phyloP scores from a whole-genome alignment of 2,888 invertebrate species.

The Tetragonula carbonaria region DNA sequence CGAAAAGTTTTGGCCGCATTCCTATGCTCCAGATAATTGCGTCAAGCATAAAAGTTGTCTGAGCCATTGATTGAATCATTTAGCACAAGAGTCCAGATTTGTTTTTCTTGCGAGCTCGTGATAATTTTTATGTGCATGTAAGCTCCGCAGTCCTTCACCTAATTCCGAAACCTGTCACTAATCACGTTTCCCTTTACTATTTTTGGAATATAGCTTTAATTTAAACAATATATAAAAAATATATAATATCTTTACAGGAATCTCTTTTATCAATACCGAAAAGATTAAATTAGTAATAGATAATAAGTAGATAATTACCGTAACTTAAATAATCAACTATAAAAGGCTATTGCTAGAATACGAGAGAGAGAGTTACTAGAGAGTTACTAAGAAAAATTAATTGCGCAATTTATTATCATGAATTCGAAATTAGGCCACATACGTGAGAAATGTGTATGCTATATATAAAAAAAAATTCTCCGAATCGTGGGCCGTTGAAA shows the following conservation, averaged over 20 bases:
- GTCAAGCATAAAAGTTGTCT: background rate
- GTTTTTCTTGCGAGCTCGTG: slow-evolving; percentile 1
- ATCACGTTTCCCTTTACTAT: slow-evolving; percentile 4
- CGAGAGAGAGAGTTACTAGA: no score
- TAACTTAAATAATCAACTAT: background rate
- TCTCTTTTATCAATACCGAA: background rate
- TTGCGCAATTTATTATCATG: background rate
- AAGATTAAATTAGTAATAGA: background rate
- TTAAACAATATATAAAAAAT: background rate
- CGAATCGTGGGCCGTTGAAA: slow-evolving; percentile 11
- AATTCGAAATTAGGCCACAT: background rate
- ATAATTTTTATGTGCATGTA: background rate
- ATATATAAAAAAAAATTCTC: slow-evolving; percentile 29
- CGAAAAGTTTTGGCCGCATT: background rate
- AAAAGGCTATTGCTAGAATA: background rate
- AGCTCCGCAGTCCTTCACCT: slow-evolving; percentile 34
- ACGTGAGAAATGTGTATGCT: background rate
- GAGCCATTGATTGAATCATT: slow-evolving; percentile 22
- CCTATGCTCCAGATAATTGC: background rate
- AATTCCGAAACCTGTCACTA: slow-evolving; percentile 35
- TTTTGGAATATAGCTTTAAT: background rate
- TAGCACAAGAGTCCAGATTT: slow-evolving; percentile 3
- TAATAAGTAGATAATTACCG: background rate
- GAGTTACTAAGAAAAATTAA: background rate
- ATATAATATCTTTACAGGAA: background rate